Evolutionary conservation across 2,113 vertebrate genomes (phyloP).

Genomic region (Corythornis madagascariensis): DNA sequence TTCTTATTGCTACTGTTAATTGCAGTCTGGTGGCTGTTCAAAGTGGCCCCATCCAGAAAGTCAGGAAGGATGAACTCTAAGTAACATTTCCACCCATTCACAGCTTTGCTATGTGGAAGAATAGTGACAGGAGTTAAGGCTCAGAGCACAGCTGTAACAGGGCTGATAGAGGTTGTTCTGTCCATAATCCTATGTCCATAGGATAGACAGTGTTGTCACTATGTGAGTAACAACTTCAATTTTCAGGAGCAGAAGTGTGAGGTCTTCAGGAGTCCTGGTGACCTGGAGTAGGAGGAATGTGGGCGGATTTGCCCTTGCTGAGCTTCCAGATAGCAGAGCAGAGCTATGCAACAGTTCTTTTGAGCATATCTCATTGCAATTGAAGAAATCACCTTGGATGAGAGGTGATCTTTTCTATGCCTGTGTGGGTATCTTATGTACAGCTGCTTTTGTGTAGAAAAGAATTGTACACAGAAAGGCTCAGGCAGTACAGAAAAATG

Average conservation of each 20-base stretch:
- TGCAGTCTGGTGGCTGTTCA: background rate
- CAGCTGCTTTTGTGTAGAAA: background rate
- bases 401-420: background rate
- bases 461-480: background rate
- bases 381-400: background rate
- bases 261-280: background rate
- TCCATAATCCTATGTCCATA: background rate
- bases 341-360: background rate
- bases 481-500: background rate
- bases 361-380: background rate
- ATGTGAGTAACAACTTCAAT: background rate
- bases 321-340: background rate
- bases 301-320: background rate
- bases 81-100: accelerated
- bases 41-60: background rate
- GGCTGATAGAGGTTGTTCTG: background rate
- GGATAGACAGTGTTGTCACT: background rate
- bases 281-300: background rate
- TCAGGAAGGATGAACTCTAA: background rate
- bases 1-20: background rate
- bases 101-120: background rate
- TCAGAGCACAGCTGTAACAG: background rate
- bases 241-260: background rate
- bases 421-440: background rate
- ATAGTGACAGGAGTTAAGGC: background rate